A percentile compares a stretch with the other conserved stretches of the same genome.
phyloP scores from a whole-genome alignment of 2,113 vertebrate genomes.

The Corythoichthys haematopterus region DNA sequence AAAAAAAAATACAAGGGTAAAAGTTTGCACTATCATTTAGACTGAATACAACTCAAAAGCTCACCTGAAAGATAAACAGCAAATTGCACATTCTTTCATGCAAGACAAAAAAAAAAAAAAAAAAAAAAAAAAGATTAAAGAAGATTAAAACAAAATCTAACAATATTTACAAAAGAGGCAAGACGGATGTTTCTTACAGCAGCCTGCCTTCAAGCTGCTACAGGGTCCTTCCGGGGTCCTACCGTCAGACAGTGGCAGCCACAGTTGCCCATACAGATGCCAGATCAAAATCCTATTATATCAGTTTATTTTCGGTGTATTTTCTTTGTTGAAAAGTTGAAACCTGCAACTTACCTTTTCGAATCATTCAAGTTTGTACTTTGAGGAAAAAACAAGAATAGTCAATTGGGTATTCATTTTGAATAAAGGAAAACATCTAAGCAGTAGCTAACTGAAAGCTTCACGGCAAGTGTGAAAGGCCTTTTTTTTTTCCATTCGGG shows the following conservation, averaged over 20 bases:
- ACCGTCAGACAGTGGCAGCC: no score
- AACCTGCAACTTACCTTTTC: conserved; percentile 21
- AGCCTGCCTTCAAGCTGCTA: no score
- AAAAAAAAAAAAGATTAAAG: no score
- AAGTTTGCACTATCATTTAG: conserved; percentile 15
- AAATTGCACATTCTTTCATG: no score
- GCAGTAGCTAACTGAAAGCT: conserved; percentile 37
- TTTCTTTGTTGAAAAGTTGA: conserved; percentile 18
- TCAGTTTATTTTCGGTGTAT: conserved; percentile 29
- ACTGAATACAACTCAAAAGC: conserved; percentile 20
- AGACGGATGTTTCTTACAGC: no score
- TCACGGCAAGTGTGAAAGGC: conserved; percentile 46
- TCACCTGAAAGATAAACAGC: conserved; percentile 20
- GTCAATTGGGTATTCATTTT: conserved; percentile 45
- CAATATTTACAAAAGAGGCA: no score
- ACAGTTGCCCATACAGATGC: no score
- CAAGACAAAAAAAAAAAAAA: no score
- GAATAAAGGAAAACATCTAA: conserved; percentile 33
- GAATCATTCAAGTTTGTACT: conserved; percentile 25
- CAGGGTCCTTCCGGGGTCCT: no score
- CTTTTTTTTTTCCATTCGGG: conserved; percentile 31
- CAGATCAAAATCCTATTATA: no score
- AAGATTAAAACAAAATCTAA: no score
- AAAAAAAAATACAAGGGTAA: conserved; percentile 33
- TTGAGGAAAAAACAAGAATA: conserved; percentile 23